Base-by-base conservation (phyloP, 92 coral and sea anemone species). In the Meandrina meandrites region DNA sequence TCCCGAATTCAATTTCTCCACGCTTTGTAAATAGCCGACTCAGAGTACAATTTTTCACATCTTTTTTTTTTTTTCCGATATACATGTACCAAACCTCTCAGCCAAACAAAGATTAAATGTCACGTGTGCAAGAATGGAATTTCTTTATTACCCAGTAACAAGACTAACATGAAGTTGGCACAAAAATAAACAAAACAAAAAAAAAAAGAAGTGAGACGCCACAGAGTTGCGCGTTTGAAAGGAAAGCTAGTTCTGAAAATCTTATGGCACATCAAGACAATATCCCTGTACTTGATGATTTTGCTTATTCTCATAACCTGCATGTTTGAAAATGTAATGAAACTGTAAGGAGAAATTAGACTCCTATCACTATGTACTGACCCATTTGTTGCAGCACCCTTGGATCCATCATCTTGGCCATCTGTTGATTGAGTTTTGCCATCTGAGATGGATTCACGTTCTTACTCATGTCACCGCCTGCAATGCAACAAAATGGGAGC, bases 361-460 rank as follows among this genome's bases (percentile, higher is more conserved):
- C n/a, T 0, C 35, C 21, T 28, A 73, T 35, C 77, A 42, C 75
- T 40, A 18, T 13, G 28, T 58, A 81, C 97, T 89, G 50, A 97
- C 99, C 99, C 99, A 97, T 97, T 83, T 97, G 99, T 72, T 97
- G 99, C n/a, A 97, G 84, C 6, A 97, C 99, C 64, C 99, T 89
- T 4, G 99, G 99, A 51, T 97, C 99, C 99, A 97, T 97, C 99
- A 97, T 97, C 80, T 94, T 92, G 10, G 99, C 99, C 99, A 97
- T 97, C 87, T 97, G 99, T 87, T 97, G 99, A 74, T 97, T 97
- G 56, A 97, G 98, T 91, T 96, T 97, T 22, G 98, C 96, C 97
- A 97, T 93, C 82, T 97, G 99, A 3, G 99, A 86, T 37, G 99
- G 99, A 75, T 97, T 97, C 40, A 97, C 98, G 48, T 97, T 97